Conservation (phyloP, 2,797 vertebrate species). For the Chaenodraco wilsoni region DNA sequence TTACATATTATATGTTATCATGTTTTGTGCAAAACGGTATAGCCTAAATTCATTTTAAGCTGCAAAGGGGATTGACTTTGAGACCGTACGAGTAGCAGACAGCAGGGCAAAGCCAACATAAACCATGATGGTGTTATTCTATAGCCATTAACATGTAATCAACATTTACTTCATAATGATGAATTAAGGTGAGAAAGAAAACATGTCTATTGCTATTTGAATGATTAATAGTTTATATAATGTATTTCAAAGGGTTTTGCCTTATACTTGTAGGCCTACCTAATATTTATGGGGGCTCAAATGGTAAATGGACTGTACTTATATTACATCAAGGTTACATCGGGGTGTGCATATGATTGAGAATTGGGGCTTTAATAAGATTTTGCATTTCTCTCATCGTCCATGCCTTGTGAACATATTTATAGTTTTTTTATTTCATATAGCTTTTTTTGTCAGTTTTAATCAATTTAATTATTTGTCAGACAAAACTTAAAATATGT, state of each 20-base stretch:
- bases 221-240: constrained; percentile 24
- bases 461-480: neutral
- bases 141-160: too few species aligned
- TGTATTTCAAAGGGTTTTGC: constrained; percentile 23
- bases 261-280: constrained; percentile 2
- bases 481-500: neutral
- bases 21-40: too few species aligned
- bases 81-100: too few species aligned
- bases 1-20: too few species aligned
- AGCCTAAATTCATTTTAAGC: too few species aligned
- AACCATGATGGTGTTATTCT: too few species aligned
- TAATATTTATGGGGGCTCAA: constrained; percentile 3
- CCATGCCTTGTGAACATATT: neutral
- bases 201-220: too few species aligned
- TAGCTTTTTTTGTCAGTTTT: neutral
- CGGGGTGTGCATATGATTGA: neutral
- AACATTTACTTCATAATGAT: too few species aligned
- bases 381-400: neutral
- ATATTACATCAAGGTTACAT: neutral
- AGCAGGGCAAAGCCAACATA: too few species aligned
- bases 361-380: neutral
- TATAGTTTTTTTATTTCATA: neutral
- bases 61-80: too few species aligned
- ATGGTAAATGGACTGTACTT: too few species aligned
- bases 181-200: too few species aligned